Percentiles rank a stretch among this genome's conserved stretches.
phyloP scores from a whole-genome alignment of 2,113 vertebrate genomes.

The Indri indri region DNA sequence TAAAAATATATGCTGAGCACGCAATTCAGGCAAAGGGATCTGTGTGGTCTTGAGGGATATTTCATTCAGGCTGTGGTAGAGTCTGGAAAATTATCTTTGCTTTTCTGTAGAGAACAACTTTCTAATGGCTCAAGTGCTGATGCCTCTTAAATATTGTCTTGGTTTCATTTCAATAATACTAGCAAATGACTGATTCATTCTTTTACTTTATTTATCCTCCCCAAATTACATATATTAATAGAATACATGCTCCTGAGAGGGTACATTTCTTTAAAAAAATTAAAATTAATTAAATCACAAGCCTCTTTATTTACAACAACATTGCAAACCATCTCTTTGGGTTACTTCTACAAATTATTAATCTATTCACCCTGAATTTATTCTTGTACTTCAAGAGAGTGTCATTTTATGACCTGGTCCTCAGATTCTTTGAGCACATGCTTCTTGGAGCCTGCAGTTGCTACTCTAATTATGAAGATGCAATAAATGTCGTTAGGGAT shows the following conservation, averaged over 20 bases:
- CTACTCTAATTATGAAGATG: not conserved
- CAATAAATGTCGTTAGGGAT: not conserved
- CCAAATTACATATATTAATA: not conserved
- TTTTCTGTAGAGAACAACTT: constrained; percentile 36
- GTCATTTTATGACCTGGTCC: not conserved
- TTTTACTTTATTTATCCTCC: not conserved
- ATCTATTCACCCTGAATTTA: not conserved
- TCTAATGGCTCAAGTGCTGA: constrained; percentile 15
- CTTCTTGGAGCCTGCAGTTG: not conserved
- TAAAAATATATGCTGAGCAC: constrained; percentile 63
- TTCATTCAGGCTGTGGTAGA: constrained; percentile 55
- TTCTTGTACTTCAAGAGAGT: not conserved
- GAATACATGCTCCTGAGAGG: not conserved
- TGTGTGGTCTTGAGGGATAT: constrained; percentile 66
- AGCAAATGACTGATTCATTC: not conserved
- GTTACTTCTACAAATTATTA: not conserved
- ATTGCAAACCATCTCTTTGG: not conserved
- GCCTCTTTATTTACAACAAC: not conserved
- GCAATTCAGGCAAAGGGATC: constrained; percentile 12
- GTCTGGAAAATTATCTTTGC: constrained; percentile 57
- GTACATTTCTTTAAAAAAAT: not conserved
- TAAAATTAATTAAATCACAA: constrained; percentile 24
- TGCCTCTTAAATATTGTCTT: constrained; percentile 36
- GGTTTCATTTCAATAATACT: not conserved
- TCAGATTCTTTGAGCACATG: not conserved